Percentiles rank a stretch among this genome's conserved stretches.
These are phyloP conservation scores for Hydroisotoma schaefferi DNA, from an alignment of 2,888 invertebrate species.

Conservation along the genomic window DNA sequence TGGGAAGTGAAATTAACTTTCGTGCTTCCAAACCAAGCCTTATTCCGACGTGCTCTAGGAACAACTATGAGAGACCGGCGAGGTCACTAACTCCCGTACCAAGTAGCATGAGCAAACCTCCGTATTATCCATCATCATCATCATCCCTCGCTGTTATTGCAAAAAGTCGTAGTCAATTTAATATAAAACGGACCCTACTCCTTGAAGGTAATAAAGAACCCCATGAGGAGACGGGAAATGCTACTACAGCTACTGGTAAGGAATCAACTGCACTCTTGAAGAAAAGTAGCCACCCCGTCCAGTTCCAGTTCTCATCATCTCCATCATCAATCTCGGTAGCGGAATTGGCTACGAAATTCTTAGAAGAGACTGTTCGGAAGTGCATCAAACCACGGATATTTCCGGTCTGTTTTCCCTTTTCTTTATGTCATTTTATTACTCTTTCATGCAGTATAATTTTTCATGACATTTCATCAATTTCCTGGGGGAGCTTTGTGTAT, in stretches of 20 bases:
- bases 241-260: no score
- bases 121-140: background rate
- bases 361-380: slow-evolving; percentile 46
- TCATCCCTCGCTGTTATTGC: no score
- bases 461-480: slow-evolving; percentile 48
- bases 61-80: no score
- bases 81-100: background rate
- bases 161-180: no score
- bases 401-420: slow-evolving; percentile 43
- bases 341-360: slow-evolving; percentile 43
- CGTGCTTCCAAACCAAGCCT: background rate
- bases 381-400: slow-evolving; percentile 48
- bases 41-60: background rate
- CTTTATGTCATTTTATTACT: slow-evolving; percentile 41
- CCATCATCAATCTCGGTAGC: slow-evolving; percentile 27
- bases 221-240: no score
- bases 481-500: slow-evolving; percentile 37
- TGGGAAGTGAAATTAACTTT: no score
- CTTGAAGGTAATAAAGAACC: no score
- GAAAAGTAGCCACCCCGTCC: slow-evolving; percentile 5
- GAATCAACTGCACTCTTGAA: no score
- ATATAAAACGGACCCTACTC: no score
- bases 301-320: slow-evolving; percentile 9
- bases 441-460: slow-evolving; percentile 46
- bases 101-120: background rate